Base-by-base conservation (phyloP, 2,113 vertebrate genomes). In the Protobothrops flavoviridis region DNA sequence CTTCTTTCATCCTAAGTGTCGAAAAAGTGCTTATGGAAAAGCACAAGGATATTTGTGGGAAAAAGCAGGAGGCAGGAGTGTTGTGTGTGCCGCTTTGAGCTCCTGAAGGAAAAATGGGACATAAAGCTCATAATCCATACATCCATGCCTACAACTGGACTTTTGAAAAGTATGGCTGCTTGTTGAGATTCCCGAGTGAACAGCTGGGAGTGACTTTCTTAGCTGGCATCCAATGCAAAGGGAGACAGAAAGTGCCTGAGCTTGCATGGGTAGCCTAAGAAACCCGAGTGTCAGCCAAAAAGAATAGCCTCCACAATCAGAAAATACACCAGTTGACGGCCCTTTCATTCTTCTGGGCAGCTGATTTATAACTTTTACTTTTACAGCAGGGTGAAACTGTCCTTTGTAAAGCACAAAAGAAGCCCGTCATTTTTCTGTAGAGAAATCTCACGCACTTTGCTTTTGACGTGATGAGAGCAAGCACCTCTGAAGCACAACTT, bases 271-370 rank as follows among this genome's bases (percentile, higher is more conserved):
- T 91, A 50, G 89, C 86, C 0, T 0, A 87, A 91, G 50, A 55
- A 92, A 24, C 9, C 39, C 74, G 4, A 74, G 85, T 24, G 86
- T 86, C 87, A 1, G 0, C 0, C 56, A 21, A 45, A 95, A 92
- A 94, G 93, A 94, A 1, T 24, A 88, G 94, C 10, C 53, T 64
- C 90, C 88, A 61, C 50, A 93, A 91, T 81, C 95, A 90, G 6
- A 0, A 45, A 12, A 0, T 86, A 24, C 0, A 0, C 91, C 92
- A 26, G 50, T 92, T 89, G 29, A 91, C 90, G 88, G 85, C 74
- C 95, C 85, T 85, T 94, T 91, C 92, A 90, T 88, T 90, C 93
- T 45, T 29, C 59, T 91, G 95, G 91, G 89, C 26, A 92, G 92
- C 4, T 74, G 86, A 94, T 48, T 89, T 92, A 91, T 26, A 57